A percentile compares a stretch with the other conserved stretches of the same genome.
Evolutionary conservation across 1,140 invertebrate species (phyloP).

Genomic region (Eriosoma lanigerum): DNA sequence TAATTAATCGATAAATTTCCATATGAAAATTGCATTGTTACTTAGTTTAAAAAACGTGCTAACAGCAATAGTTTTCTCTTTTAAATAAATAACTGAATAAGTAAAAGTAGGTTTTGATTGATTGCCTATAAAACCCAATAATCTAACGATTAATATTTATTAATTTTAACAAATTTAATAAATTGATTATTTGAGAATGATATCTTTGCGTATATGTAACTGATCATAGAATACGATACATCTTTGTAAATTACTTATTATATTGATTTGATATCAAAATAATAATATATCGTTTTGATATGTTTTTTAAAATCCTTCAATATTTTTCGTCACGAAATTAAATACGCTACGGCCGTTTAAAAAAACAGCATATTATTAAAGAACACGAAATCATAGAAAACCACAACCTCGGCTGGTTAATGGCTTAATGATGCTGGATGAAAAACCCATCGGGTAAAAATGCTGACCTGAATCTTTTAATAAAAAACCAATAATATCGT

Average conservation of each 20-base stretch:
- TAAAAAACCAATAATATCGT: background rate
- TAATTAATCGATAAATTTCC: too few species aligned
- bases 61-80: too few species aligned
- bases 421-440: background rate
- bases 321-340: background rate
- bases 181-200: too few species aligned
- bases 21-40: too few species aligned
- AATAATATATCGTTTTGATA: background rate
- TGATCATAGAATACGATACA: background rate
- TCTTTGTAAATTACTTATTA: background rate
- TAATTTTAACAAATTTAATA: too few species aligned
- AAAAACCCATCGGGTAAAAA: background rate
- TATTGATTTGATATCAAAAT: background rate
- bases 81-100: too few species aligned
- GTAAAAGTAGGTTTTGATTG: too few species aligned
- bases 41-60: too few species aligned
- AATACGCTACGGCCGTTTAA: background rate
- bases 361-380: background rate
- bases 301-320: too few species aligned
- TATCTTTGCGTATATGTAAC: too few species aligned
- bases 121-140: too few species aligned
- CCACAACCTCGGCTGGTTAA: conserved; percentile 7
- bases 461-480: conserved; percentile 21
- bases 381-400: background rate
- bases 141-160: too few species aligned